Evolutionary conservation across 2,113 vertebrate species (phyloP).

Genomic region (Trinectes maculatus): DNA sequence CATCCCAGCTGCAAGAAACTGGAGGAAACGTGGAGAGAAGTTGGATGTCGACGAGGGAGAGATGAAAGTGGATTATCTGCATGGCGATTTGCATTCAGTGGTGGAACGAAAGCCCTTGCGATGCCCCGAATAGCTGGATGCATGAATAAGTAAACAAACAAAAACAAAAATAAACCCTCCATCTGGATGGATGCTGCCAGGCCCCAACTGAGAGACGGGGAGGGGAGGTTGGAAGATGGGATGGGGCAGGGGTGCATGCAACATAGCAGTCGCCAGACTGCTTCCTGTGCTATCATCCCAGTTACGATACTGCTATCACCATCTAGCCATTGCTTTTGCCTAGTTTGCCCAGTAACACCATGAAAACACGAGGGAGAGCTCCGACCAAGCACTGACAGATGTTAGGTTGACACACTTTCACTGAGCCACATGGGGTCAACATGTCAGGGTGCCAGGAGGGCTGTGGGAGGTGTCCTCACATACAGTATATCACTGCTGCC

Average conservation of each 20-base stretch:
- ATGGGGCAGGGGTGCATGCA: slow-evolving; percentile 31
- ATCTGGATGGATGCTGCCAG: slow-evolving; percentile 81
- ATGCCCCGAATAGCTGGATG: slow-evolving; percentile 79
- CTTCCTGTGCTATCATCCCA: slow-evolving; percentile 53
- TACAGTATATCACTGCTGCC: slow-evolving; percentile 19
- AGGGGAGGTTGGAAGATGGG: slow-evolving; percentile 55
- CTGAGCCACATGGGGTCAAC: slow-evolving; percentile 70
- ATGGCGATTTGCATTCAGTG: slow-evolving; percentile 78
- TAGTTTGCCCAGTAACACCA: slow-evolving; percentile 70
- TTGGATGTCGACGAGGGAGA: slow-evolving; percentile 69
- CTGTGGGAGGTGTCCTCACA: slow-evolving; percentile 41
- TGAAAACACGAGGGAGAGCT: slow-evolving; percentile 58
- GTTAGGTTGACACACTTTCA: slow-evolving; percentile 75
- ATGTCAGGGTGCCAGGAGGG: slow-evolving; percentile 64
- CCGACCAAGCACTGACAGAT: slow-evolving; percentile 69
- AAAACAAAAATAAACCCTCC: slow-evolving; percentile 84
- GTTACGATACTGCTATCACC: slow-evolving; percentile 62
- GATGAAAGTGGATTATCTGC: slow-evolving; percentile 80
- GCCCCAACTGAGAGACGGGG: slow-evolving; percentile 72
- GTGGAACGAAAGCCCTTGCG: slow-evolving; percentile 74
- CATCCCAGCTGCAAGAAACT: slow-evolving; percentile 49
- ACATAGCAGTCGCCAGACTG: slow-evolving; percentile 47
- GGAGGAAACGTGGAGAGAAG: slow-evolving; percentile 51
- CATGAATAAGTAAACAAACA: slow-evolving; percentile 84
- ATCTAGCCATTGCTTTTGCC: slow-evolving; percentile 58